Conservation (phyloP, 2,113 vertebrate genomes). For the Gracilinanus agilis region DNA sequence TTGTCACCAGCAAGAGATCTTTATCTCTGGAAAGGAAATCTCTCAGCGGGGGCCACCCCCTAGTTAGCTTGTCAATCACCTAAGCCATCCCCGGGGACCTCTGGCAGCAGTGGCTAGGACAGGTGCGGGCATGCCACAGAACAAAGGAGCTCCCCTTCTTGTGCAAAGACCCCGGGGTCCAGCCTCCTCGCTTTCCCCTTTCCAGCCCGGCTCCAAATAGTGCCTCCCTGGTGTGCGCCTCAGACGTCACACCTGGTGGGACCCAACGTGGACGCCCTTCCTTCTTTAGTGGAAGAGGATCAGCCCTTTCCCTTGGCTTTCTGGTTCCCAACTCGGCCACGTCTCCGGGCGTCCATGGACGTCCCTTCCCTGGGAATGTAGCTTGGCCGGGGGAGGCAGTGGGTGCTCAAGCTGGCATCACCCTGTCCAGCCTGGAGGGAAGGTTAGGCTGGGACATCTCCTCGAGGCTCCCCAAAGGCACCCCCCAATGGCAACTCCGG, state of each 20-base stretch:
- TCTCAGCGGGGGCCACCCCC: slow-evolving; percentile 21
- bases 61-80: slow-evolving; percentile 43
- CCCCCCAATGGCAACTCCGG: too few relatives aligned
- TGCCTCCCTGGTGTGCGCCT: background rate
- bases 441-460: too few relatives aligned
- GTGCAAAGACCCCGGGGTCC: background rate
- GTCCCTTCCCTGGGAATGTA: background rate
- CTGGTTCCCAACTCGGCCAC: background rate
- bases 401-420: too few relatives aligned
- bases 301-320: background rate
- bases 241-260: background rate
- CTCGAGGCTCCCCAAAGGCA: too few relatives aligned
- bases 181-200: background rate
- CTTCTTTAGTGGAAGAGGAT: background rate
- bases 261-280: background rate
- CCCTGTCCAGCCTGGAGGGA: too few relatives aligned
- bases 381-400: too few relatives aligned
- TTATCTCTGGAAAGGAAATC: slow-evolving; percentile 60
- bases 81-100: background rate
- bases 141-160: background rate
- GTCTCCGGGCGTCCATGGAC: background rate
- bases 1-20: slow-evolving; percentile 66
- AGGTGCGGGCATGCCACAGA: background rate
- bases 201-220: background rate
- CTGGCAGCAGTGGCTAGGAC: background rate